Conservation (phyloP, 1,140 invertebrate species). For the Uloborus diversus region DNA sequence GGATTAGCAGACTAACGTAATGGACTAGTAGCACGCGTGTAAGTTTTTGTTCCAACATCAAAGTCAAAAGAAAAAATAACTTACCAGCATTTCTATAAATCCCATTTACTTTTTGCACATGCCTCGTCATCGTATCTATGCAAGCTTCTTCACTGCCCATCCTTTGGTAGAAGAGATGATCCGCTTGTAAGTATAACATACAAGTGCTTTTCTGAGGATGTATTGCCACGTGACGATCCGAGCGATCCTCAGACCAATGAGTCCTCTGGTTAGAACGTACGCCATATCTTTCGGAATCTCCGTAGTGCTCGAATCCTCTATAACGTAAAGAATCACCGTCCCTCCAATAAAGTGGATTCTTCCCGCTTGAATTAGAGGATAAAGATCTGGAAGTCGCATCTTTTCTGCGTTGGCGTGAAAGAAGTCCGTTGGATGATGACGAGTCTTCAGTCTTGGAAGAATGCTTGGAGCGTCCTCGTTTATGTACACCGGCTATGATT, state of each 20-base stretch:
- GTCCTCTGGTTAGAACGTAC: slow-evolving; percentile 59
- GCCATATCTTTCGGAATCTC: slow-evolving; percentile 58
- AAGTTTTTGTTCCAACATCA: too few species aligned
- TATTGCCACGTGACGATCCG: slow-evolving; percentile 73
- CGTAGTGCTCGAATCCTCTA: slow-evolving; percentile 29
- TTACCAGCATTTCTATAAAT: slow-evolving; percentile 90
- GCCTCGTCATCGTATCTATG: slow-evolving; percentile 93
- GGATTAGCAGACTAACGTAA: too few species aligned
- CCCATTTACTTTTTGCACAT: slow-evolving; percentile 91
- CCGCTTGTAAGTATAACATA: slow-evolving; percentile 92
- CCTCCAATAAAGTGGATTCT: slow-evolving; percentile 46
- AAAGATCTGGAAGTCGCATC: neutral
- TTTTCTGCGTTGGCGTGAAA: slow-evolving; percentile 9
- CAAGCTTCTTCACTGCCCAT: slow-evolving; percentile 92
- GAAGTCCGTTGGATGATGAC: neutral
- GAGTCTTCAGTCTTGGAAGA: neutral
- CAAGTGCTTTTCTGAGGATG: slow-evolving; percentile 79
- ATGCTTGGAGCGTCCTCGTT: neutral
- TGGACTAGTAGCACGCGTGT: too few species aligned
- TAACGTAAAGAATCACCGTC: slow-evolving; percentile 59
- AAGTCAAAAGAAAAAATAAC: too few species aligned
- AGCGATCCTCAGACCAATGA: slow-evolving; percentile 57
- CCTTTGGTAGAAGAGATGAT: slow-evolving; percentile 92
- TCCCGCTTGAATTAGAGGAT: neutral
- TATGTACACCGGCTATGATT: too few species aligned